Evolutionary conservation across 2,888 invertebrate species (phyloP).

Genomic region (Drosophila subsilvestris): DNA sequence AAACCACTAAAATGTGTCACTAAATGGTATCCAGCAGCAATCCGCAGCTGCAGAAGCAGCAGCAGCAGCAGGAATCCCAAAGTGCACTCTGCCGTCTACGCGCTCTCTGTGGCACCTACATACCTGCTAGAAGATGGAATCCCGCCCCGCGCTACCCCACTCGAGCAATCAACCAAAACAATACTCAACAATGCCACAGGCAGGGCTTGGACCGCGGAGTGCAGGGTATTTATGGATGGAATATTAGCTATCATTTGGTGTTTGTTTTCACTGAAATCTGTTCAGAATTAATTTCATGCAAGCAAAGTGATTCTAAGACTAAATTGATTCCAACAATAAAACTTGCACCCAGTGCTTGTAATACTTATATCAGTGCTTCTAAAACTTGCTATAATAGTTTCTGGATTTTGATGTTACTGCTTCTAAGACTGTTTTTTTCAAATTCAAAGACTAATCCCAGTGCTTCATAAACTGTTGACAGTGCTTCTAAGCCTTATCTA

Average conservation of each 20-base stretch:
- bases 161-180: slow-evolving; percentile 35
- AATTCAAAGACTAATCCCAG: neutral
- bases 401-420: too few relatives aligned
- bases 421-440: too few relatives aligned
- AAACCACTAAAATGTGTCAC: slow-evolving; percentile 58
- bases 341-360: too few relatives aligned
- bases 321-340: too few relatives aligned
- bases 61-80: neutral
- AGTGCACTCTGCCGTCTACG: slow-evolving; percentile 15
- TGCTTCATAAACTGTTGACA: too few relatives aligned
- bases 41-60: neutral
- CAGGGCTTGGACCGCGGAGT: neutral
- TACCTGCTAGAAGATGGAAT: neutral
- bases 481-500: neutral
- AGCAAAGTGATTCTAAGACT: too few relatives aligned
- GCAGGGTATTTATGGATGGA: slow-evolving; percentile 14
- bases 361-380: too few relatives aligned
- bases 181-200: slow-evolving; percentile 41
- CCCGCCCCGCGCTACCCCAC: neutral
- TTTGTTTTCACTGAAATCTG: too few relatives aligned
- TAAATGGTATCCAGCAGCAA: slow-evolving; percentile 57
- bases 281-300: too few relatives aligned
- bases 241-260: neutral
- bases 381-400: too few relatives aligned
- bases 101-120: slow-evolving; percentile 7